phyloP scores from a whole-genome alignment of 2,113 vertebrate species.

The Heptranchias perlo region DNA sequence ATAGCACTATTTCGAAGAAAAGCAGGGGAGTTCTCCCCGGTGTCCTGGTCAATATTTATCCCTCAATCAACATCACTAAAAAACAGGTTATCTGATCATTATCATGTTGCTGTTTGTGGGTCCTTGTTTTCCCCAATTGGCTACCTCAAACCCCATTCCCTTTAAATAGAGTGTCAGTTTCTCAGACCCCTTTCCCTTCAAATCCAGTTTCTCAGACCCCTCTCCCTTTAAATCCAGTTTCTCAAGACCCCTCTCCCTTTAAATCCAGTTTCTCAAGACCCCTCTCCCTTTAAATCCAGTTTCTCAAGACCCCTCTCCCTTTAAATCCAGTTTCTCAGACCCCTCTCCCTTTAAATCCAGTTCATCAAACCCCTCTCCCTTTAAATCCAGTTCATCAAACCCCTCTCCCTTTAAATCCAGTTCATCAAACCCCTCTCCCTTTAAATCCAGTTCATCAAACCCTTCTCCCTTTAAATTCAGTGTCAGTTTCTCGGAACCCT shows the following conservation, averaged over 20 bases:
- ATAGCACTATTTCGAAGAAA: no score
- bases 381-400: background rate
- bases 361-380: background rate
- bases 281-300: background rate
- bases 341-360: background rate
- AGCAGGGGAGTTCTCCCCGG: no score
- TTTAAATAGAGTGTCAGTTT: background rate
- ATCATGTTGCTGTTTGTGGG: no score
- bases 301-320: background rate
- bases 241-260: background rate
- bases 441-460: background rate
- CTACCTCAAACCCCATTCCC: background rate
- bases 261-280: background rate
- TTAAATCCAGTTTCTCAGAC: background rate
- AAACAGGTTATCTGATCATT: no score
- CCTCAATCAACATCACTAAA: no score
- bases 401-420: background rate
- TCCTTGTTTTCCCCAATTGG: no score
- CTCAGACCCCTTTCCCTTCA: background rate
- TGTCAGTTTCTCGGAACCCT: no score
- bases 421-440: background rate
- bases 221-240: background rate
- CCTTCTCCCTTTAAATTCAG: background rate
- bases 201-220: background rate
- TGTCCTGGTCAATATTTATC: no score